Conservation (phyloP, 2,888 invertebrate genomes). For the Synergus itoensis region DNA sequence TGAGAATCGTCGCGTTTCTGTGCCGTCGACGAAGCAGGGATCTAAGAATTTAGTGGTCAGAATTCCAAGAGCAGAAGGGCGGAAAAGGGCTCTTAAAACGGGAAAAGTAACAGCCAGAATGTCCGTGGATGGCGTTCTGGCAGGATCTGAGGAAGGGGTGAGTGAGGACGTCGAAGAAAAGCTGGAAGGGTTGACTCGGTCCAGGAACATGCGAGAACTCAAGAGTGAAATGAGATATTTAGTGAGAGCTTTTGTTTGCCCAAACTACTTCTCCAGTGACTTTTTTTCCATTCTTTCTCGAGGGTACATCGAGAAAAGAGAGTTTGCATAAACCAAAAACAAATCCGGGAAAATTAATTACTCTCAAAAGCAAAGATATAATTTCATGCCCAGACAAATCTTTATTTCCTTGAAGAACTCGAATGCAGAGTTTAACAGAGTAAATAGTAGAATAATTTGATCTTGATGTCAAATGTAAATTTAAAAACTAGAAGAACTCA, state of each 20-base stretch:
- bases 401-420: not conserved
- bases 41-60: slow-evolving; percentile 40
- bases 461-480: not conserved
- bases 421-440: not conserved
- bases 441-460: not conserved
- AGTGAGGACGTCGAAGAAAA: slow-evolving; percentile 11
- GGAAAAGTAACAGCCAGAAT: not conserved
- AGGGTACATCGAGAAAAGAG: not conserved
- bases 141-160: not conserved
- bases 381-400: slow-evolving; percentile 9
- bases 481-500: not conserved
- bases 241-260: slow-evolving; percentile 40
- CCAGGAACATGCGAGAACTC: slow-evolving; percentile 37
- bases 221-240: slow-evolving; percentile 46
- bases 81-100: slow-evolving; percentile 7
- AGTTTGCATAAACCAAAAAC: slow-evolving; percentile 1
- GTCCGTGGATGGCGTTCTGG: not conserved
- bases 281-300: slow-evolving; percentile 22
- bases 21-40: not conserved
- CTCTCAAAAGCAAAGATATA: not conserved
- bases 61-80: slow-evolving; percentile 25
- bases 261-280: slow-evolving; percentile 10
- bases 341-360: slow-evolving; percentile 18
- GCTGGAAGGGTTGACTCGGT: slow-evolving; percentile 30
- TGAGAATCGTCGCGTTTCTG: slow-evolving; percentile 25